Evolutionary conservation across 2,113 vertebrate genomes (phyloP).

Genomic region (Coregonus clupeaformis): DNA sequence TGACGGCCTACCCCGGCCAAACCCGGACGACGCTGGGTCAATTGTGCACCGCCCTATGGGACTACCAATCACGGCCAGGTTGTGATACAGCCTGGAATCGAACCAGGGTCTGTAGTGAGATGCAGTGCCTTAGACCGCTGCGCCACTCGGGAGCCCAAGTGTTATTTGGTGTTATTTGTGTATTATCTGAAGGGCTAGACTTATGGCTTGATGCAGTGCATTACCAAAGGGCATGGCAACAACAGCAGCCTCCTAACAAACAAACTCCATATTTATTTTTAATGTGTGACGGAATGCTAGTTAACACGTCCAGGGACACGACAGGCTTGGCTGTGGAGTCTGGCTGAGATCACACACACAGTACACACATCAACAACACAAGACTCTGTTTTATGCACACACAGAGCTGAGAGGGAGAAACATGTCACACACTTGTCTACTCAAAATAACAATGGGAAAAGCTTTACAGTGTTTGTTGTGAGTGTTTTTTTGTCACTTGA

Average conservation of each 20-base stretch:
- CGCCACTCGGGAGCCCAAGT: too few species aligned
- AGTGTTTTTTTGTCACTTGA: neutral
- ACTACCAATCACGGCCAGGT: too few species aligned
- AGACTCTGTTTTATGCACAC: neutral
- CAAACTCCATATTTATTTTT: conserved; percentile 24
- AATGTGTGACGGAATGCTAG: conserved; percentile 17
- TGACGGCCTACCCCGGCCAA: too few species aligned
- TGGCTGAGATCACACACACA: conserved; percentile 1
- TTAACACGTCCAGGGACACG: conserved; percentile 21
- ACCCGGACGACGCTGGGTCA: too few species aligned
- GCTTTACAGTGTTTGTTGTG: neutral
- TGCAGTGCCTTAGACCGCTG: too few species aligned
- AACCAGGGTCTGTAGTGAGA: too few species aligned
- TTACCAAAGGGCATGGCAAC: neutral
- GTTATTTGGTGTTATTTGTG: conserved; percentile 1
- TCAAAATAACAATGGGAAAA: neutral
- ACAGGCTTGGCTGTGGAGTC: conserved; percentile 14
- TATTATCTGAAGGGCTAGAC: too few species aligned
- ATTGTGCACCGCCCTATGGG: too few species aligned
- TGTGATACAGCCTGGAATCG: too few species aligned
- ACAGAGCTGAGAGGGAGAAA: conserved; percentile 13
- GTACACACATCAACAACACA: conserved; percentile 1
- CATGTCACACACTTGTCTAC: neutral
- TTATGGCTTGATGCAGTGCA: too few species aligned
- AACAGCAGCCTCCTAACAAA: conserved; percentile 9